These are phyloP conservation scores for Pseudomyrmex pallidus DNA, from an alignment of 1,140 invertebrate genomes.

Conservation along the genomic window DNA sequence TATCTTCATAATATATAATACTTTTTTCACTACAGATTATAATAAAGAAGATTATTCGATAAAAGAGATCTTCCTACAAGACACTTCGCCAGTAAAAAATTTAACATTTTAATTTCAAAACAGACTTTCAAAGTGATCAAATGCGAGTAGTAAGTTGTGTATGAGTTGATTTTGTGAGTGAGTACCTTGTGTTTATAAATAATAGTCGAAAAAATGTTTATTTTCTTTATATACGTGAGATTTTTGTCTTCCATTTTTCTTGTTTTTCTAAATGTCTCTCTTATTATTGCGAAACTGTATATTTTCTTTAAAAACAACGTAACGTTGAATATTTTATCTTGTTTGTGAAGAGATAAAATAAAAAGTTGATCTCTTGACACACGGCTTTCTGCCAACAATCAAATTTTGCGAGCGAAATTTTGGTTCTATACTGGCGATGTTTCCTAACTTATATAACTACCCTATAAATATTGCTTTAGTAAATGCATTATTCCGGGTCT, in stretches of 20 bases:
- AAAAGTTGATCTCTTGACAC: not conserved
- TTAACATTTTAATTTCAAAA: too few species aligned
- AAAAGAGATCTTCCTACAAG: constrained; percentile 54
- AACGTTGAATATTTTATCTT: not conserved
- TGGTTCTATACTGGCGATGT: constrained; percentile 41
- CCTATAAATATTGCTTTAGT: constrained; percentile 39
- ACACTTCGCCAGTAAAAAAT: constrained; percentile 45
- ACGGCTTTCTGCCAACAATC: not conserved
- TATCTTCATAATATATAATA: constrained; percentile 47
- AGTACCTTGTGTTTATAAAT: too few species aligned
- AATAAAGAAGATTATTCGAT: constrained; percentile 40
- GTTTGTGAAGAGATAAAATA: not conserved
- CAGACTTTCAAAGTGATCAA: too few species aligned
- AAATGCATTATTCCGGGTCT: constrained; percentile 28
- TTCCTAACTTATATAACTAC: constrained; percentile 11
- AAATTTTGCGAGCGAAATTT: not conserved
- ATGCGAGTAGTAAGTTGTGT: too few species aligned
- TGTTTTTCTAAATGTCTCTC: too few species aligned
- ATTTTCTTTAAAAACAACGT: too few species aligned
- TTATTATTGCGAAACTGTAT: too few species aligned
- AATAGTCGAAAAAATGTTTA: too few species aligned
- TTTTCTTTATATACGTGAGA: too few species aligned
- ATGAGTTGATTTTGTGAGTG: too few species aligned
- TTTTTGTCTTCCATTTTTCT: too few species aligned
- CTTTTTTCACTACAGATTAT: constrained; percentile 57